Percentiles rank a stretch among this genome's conserved stretches.
phyloP scores from a whole-genome alignment of 2,797 vertebrate genomes.

The Gadopsis marmoratus region DNA sequence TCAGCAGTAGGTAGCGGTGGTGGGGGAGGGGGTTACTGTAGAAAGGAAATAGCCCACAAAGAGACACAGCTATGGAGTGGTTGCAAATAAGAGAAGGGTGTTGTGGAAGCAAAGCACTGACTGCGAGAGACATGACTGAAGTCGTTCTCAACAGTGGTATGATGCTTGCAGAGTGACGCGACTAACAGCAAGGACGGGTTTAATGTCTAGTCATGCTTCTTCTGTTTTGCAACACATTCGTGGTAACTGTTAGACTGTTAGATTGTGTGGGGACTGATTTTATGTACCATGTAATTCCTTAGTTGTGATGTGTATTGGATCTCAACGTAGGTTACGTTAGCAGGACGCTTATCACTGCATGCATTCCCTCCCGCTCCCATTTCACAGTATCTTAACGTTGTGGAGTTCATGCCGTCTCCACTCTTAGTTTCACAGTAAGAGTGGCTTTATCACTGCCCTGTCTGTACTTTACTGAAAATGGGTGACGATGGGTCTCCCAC shows the following conservation, averaged over 20 bases:
- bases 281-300: conserved; percentile 2
- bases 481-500: conserved; percentile 6
- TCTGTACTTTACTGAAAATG: conserved; percentile 2
- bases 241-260: conserved; percentile 18
- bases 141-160: conserved; percentile 43
- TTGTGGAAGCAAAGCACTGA: conserved; percentile 35
- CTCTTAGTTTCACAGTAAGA: background rate
- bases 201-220: conserved; percentile 28
- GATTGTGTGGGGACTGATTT: conserved; percentile 11
- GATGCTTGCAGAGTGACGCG: conserved; percentile 42
- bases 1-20: conserved; percentile 49
- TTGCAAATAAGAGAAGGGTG: conserved; percentile 46
- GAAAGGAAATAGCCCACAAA: conserved; percentile 52
- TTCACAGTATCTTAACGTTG: conserved; percentile 2
- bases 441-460: conserved; percentile 12
- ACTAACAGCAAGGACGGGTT: conserved; percentile 51
- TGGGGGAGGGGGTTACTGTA: conserved; percentile 17
- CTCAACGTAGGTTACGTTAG: background rate
- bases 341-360: background rate
- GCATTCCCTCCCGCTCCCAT: background rate
- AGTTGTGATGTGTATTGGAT: background rate
- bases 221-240: conserved; percentile 50
- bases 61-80: conserved; percentile 36
- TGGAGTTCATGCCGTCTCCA: background rate
- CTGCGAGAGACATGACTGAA: conserved; percentile 61